Base-by-base conservation (phyloP, 2,113 vertebrate species). In the Gallinago paraguaiae region DNA sequence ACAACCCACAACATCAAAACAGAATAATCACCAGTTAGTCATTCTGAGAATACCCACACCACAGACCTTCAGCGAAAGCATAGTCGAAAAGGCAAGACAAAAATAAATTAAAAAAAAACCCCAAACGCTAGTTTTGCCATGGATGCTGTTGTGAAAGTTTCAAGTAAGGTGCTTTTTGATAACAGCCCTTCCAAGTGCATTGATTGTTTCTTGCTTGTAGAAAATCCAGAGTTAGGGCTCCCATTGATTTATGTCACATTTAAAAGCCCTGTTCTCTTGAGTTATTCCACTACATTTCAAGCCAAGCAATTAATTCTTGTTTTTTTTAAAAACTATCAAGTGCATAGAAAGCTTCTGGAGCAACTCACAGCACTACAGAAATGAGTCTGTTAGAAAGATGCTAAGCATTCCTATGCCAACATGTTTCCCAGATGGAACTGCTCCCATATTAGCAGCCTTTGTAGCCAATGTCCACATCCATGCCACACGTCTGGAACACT, bases 211-310 rank as follows among this genome's bases (percentile, higher is more conserved):
- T 95, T 97, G 80, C 96, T 93, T 89, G 79, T 93, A 96, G 94
- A 98, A 98, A 98, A 98, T 96, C 96, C 96, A 43, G 69, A 93
- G 91, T 97, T 98, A 96, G 84, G 93, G 78, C 74, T 92, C 28
- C 59, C 91, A 98, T 97, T 97, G 97, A 98, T 98, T 97, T 97
- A 97, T 96, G 94, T 96, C 96, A 95, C 75, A 85, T 96, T 95
- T 97, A 97, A 98, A 97, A 97, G 95, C 95, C 86, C 74, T 33
- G 79, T 95, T 96, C 85, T 97, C 96, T 92, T 96, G 97, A 98
- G 94, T 97, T 98, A 97, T 97, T 97, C 88, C 83, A 93, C 63
- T 78, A 67, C 78, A 88, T 94, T 97, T 96, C 86, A 96, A 96
- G 82, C 74, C 77, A 96, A 95, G 82, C 75, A 96, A 89, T 97